Conservation (phyloP, 2,797 vertebrate species). For the Apogon hyalosoma region DNA sequence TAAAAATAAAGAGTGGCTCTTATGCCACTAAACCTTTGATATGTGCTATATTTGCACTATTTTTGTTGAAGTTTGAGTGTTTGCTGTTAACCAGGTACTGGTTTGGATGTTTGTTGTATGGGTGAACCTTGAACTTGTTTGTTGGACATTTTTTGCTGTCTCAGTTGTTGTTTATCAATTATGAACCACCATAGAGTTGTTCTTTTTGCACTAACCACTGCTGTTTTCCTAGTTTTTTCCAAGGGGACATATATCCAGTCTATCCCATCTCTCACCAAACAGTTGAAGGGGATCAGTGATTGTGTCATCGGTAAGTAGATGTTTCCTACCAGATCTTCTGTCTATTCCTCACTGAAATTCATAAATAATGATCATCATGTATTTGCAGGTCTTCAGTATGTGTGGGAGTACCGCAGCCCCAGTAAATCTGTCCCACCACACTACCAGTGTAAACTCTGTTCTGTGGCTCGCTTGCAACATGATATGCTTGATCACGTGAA, state of each 20-base stretch:
- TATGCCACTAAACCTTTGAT: no score
- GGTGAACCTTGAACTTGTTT: background rate
- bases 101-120: no score
- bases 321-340: background rate
- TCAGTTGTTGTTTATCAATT: slow-evolving; percentile 1
- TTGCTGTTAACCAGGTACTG: background rate
- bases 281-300: slow-evolving; percentile 72
- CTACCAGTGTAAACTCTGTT: slow-evolving; percentile 86
- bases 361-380: slow-evolving; percentile 16
- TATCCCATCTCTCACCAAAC: slow-evolving; percentile 78
- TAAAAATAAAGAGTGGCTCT: no score
- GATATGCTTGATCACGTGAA: slow-evolving; percentile 84
- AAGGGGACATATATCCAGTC: slow-evolving; percentile 78
- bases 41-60: no score
- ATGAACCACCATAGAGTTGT: background rate
- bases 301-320: slow-evolving; percentile 79
- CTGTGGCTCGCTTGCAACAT: slow-evolving; percentile 78
- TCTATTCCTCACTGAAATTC: background rate
- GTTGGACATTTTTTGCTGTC: background rate
- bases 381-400: slow-evolving; percentile 84
- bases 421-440: slow-evolving; percentile 84
- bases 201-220: slow-evolving; percentile 45
- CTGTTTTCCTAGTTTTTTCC: slow-evolving; percentile 75
- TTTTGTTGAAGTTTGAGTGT: background rate
- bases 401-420: slow-evolving; percentile 88